A percentile compares a stretch with the other conserved stretches of the same genome.
phyloP scores from a whole-genome alignment of 2,797 vertebrate species.

The Etheostoma nigrum region DNA sequence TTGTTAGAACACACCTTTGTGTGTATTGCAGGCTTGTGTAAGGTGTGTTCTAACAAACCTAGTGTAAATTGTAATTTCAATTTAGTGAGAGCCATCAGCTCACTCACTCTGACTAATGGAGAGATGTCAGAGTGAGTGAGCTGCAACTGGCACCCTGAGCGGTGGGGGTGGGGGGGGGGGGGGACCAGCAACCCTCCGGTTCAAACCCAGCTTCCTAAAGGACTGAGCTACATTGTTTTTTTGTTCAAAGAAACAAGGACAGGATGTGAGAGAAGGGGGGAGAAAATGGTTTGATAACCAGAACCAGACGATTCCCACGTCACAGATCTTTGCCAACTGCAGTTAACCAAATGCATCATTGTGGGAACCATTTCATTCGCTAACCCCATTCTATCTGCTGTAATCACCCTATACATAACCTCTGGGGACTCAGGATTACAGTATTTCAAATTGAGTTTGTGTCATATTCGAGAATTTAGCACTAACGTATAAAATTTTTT shows the following conservation, averaged over 20 bases:
- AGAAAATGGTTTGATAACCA: slow-evolving; percentile 57
- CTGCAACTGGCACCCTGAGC: no score
- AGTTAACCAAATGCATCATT: slow-evolving; percentile 57
- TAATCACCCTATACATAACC: slow-evolving; percentile 31
- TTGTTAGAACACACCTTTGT: no score
- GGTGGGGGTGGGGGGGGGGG: no score
- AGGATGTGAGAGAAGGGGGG: slow-evolving; percentile 9
- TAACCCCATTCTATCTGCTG: slow-evolving; percentile 19
- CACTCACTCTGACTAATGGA: no score
- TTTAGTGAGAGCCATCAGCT: no score
- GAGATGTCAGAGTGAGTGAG: no score
- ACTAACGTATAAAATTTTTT: slow-evolving; percentile 31
- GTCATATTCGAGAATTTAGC: slow-evolving; percentile 23
- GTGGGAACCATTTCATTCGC: slow-evolving; percentile 54
- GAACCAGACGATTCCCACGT: slow-evolving; percentile 64
- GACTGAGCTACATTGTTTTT: no score
- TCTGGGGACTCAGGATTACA: slow-evolving; percentile 19
- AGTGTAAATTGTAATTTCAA: no score
- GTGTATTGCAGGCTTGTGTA: no score
- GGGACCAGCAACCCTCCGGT: no score
- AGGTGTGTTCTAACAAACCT: no score
- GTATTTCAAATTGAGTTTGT: slow-evolving; percentile 27
- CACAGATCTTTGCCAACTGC: slow-evolving; percentile 60
- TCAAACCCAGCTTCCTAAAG: no score
- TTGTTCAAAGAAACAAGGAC: slow-evolving; percentile 34